These are phyloP conservation scores for Mesorhabditis belari DNA, from an alignment of 2,888 invertebrate species.

Conservation along the genomic window DNA sequence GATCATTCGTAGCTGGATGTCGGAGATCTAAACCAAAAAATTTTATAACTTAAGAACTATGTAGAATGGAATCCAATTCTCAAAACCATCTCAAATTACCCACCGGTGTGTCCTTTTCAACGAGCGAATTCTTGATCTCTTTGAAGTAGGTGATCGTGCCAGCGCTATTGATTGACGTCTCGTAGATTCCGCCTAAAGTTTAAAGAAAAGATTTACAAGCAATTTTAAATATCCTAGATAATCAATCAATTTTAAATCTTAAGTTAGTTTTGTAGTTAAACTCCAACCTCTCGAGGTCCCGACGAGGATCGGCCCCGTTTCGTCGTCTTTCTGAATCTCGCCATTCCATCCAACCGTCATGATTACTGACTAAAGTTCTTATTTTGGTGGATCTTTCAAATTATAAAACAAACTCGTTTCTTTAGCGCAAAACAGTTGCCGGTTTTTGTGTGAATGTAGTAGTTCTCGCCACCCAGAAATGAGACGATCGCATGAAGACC, in stretches of 20 bases:
- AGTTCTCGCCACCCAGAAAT: conserved; percentile 39
- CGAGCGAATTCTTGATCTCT: conserved; percentile 6
- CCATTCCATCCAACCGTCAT: conserved; percentile 50
- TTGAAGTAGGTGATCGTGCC: conserved; percentile 31
- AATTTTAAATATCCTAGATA: too few species aligned
- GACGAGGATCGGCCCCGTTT: conserved; percentile 45
- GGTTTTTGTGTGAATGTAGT: conserved; percentile 36
- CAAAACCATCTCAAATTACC: conserved; percentile 14
- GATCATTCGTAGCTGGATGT: conserved; percentile 23
- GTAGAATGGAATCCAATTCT: too few species aligned
- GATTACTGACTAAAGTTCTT: conserved; percentile 26
- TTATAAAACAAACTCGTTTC: conserved; percentile 22
- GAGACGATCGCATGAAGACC: conserved; percentile 41
- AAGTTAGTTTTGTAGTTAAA: not conserved
- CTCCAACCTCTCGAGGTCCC: conserved; percentile 39
- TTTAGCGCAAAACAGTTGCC: conserved; percentile 23
- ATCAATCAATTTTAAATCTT: conserved; percentile 1
- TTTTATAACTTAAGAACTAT: too few species aligned
- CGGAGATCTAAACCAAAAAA: conserved; percentile 17
- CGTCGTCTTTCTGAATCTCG: conserved; percentile 33
- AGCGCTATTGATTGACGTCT: conserved; percentile 17
- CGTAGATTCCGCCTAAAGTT: conserved; percentile 10
- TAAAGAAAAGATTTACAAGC: too few species aligned
- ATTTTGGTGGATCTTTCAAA: not conserved
- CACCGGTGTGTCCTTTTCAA: conserved; percentile 4